phyloP scores from a whole-genome alignment of 2,113 vertebrate species.

The Corvus moneduloides region DNA sequence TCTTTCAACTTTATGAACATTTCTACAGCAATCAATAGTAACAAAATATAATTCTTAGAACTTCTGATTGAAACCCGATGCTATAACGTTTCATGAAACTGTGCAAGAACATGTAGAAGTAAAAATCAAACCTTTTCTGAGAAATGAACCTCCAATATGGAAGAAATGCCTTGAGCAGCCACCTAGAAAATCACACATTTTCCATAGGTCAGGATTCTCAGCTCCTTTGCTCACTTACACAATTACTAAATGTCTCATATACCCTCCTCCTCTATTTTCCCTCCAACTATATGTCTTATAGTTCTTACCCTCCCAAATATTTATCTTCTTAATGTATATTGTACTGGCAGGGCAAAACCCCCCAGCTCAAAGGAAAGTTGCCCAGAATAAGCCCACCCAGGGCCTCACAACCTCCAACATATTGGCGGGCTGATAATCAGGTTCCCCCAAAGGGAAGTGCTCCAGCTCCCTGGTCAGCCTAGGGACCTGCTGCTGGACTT shows the following conservation, averaged over 20 bases:
- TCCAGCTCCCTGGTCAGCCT: not conserved
- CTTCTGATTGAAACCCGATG: not conserved
- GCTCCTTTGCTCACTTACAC: not conserved
- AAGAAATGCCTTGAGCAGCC: not conserved
- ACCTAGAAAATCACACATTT: not conserved
- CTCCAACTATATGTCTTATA: rapidly evolving
- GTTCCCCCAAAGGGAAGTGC: not conserved
- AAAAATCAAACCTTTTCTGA: not conserved
- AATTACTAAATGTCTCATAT: not conserved
- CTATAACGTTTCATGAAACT: not conserved
- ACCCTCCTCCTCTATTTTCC: not conserved
- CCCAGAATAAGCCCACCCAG: not conserved
- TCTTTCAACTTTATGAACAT: not conserved
- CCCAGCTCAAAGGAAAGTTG: not conserved
- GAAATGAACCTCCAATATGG: not conserved
- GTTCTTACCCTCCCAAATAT: not conserved
- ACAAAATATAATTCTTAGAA: not conserved
- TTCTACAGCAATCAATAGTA: not conserved
- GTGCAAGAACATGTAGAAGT: not conserved
- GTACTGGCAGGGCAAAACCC: rapidly evolving
- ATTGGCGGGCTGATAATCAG: rapidly evolving
- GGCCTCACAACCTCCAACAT: not conserved
- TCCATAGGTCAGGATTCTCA: not conserved
- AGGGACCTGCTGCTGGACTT: not conserved
- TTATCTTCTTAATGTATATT: not conserved